Conservation (phyloP, 2,888 invertebrate species). For the Iphiclides podalirius region DNA sequence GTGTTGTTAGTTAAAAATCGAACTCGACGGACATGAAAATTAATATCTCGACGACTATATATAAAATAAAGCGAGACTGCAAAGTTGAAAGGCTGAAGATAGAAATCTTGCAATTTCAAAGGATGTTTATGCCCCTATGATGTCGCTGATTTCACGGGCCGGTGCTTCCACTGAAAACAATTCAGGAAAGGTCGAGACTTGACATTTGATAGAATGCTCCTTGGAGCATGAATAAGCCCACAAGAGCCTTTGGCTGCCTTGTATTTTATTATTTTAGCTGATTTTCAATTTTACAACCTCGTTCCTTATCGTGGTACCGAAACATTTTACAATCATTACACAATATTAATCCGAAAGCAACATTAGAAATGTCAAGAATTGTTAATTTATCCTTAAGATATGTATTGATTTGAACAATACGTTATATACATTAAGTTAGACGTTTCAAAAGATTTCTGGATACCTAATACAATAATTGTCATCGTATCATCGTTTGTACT, state of each 20-base stretch:
- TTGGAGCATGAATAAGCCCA: conserved; percentile 55
- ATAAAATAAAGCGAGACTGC: conserved; percentile 31
- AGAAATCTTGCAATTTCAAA: conserved; percentile 49
- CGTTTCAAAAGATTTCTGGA: no score
- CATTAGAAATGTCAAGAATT: no score
- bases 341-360: no score
- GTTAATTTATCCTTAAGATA: no score
- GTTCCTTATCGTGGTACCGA: not conserved
- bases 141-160: conserved; percentile 64
- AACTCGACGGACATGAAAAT: conserved; percentile 18
- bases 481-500: no score
- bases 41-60: conserved; percentile 29
- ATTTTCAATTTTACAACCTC: conserved; percentile 24
- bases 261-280: conserved; percentile 38
- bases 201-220: conserved; percentile 71
- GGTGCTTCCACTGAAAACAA: conserved; percentile 53
- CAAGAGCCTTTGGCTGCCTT: conserved; percentile 33
- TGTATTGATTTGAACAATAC: no score
- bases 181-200: conserved; percentile 56
- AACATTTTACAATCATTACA: no score
- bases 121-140: conserved; percentile 49
- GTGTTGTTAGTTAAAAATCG: not conserved
- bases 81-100: conserved; percentile 34
- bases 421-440: no score
- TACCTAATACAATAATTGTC: no score